These are phyloP conservation scores for Tylochromis polylepis DNA, from an alignment of 2,113 vertebrate genomes.

Conservation along the genomic window DNA sequence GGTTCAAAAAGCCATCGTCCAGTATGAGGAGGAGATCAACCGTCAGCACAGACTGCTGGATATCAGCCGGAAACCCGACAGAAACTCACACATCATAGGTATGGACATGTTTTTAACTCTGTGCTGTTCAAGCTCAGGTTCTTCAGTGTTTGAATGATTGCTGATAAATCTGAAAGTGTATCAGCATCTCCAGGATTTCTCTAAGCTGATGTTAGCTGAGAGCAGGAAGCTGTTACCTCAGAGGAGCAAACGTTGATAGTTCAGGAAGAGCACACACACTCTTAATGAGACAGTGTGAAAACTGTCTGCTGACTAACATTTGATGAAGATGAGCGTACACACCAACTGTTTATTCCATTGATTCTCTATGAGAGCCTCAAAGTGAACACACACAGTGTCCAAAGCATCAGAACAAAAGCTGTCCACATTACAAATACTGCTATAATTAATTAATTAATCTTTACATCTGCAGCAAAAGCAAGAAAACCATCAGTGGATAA, in stretches of 20 bases:
- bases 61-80: too few relatives aligned
- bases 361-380: fast-evolving
- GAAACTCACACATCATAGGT: too few relatives aligned
- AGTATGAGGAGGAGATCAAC: too few relatives aligned
- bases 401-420: not conserved
- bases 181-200: fast-evolving
- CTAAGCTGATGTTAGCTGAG: fast-evolving
- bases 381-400: not conserved
- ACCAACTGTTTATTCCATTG: fast-evolving
- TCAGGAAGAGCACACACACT: not conserved
- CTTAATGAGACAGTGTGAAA: not conserved
- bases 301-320: too few relatives aligned
- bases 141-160: fast-evolving
- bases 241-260: fast-evolving
- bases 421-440: not conserved
- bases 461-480: not conserved
- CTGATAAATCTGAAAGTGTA: not conserved
- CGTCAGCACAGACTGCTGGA: too few relatives aligned
- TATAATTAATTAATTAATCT: not conserved
- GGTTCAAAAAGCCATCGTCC: too few relatives aligned
- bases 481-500: too few relatives aligned
- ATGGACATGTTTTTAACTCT: too few relatives aligned
- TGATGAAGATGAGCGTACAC: not conserved
- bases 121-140: too few relatives aligned
- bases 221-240: not conserved